These are phyloP conservation scores for Sebastes taczanowskii DNA, from an alignment of 2,797 vertebrate species.

Conservation along the genomic window DNA sequence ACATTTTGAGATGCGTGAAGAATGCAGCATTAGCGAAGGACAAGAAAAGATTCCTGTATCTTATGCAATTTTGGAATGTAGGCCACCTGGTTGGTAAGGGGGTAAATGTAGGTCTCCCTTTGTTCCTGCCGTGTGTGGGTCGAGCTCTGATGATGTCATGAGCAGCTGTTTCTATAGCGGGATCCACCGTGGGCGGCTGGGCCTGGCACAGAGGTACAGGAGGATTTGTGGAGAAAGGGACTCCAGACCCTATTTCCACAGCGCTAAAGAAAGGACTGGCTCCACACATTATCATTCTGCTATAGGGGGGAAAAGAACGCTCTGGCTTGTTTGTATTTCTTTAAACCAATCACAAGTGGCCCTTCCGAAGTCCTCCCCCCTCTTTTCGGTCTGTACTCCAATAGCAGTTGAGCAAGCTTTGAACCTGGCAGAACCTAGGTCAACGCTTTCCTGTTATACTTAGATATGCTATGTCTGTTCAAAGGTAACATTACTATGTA, in stretches of 20 bases:
- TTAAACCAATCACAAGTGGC: not conserved
- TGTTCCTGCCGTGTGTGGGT: constrained; percentile 69
- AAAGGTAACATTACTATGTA: no score
- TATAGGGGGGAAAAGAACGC: fast-evolving
- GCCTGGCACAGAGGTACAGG: constrained; percentile 50
- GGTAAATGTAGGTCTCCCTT: constrained; percentile 66
- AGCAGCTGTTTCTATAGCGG: constrained; percentile 47
- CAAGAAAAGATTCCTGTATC: constrained; percentile 35
- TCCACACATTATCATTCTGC: not conserved
- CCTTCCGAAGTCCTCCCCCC: no score
- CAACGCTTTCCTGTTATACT: no score
- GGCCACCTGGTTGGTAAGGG: constrained; percentile 59
- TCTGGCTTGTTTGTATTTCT: not conserved
- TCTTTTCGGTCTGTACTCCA: no score
- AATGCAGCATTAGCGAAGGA: constrained; percentile 6
- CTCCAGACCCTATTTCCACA: no score
- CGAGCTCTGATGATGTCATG: constrained; percentile 70
- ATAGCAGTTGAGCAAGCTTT: no score
- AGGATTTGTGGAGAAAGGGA: constrained; percentile 39
- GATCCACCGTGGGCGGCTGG: constrained; percentile 56
- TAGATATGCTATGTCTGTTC: no score
- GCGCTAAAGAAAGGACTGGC: not conserved
- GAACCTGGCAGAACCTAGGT: no score
- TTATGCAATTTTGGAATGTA: constrained; percentile 64
- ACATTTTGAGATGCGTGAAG: constrained; percentile 44